These are phyloP conservation scores for Adineta ricciae DNA, from an alignment of 2,888 invertebrate species.

Conservation along the genomic window DNA sequence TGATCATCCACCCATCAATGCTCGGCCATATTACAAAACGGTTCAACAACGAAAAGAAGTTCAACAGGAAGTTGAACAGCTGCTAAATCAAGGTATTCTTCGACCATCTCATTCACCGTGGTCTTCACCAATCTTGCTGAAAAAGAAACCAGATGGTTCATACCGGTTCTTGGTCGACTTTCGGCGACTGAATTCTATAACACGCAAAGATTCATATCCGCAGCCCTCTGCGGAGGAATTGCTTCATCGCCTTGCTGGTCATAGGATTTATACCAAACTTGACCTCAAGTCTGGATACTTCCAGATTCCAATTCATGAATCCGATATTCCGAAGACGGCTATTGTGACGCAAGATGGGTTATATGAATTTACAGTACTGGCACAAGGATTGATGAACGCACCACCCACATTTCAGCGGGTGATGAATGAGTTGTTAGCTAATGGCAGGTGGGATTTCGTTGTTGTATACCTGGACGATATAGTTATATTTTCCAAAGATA, in stretches of 20 bases:
- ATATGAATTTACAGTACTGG: neutral
- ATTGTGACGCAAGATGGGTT: neutral
- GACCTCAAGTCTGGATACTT: neutral
- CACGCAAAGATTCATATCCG: neutral
- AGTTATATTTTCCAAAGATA: neutral
- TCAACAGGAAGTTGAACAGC: neutral
- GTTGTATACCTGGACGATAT: neutral
- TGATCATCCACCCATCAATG: neutral
- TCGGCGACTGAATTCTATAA: neutral
- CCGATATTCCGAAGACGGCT: neutral
- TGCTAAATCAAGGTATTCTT: neutral
- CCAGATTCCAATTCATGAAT: neutral
- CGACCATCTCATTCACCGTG: neutral
- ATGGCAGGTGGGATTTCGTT: neutral
- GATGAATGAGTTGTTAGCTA: neutral
- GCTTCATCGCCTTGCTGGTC: neutral
- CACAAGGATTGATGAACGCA: neutral
- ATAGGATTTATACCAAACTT: neutral
- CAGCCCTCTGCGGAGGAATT: neutral
- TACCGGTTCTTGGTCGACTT: neutral
- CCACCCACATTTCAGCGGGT: neutral
- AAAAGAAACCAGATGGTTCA: neutral
- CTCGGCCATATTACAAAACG: neutral
- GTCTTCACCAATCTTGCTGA: neutral
- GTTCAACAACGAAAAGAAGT: neutral